These are phyloP conservation scores for Lepeophtheirus salmonis DNA, from an alignment of 1,140 invertebrate genomes.

Conservation along the genomic window DNA sequence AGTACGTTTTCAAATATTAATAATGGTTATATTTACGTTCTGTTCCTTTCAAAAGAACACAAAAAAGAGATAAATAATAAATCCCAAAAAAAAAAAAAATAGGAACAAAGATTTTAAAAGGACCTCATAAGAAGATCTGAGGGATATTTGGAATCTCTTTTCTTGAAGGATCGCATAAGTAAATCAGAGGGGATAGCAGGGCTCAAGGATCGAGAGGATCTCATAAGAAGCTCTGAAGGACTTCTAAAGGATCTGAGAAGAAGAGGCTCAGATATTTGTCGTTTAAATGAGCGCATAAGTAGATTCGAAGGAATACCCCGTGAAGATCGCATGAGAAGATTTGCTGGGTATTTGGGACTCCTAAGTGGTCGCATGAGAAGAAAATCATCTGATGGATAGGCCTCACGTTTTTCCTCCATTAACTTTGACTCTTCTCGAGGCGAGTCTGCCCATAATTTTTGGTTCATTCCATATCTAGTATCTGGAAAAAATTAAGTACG, in stretches of 20 bases:
- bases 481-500: no score
- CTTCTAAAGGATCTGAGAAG: neutral
- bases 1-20: no score
- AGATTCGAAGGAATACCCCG: neutral
- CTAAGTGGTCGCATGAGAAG: neutral
- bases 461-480: no score
- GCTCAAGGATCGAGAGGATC: neutral
- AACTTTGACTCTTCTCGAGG: neutral
- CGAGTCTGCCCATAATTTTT: neutral
- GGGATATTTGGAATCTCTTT: neutral
- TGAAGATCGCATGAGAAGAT: neutral
- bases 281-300: neutral
- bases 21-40: no score
- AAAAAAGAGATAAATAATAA: neutral
- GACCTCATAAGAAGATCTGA: neutral
- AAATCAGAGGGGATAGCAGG: neutral
- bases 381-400: neutral
- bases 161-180: neutral
- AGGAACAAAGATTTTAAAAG: slow-evolving; percentile 6
- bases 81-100: slow-evolving; percentile 19
- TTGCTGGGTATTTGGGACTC: neutral
- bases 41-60: slow-evolving; percentile 14
- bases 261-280: neutral
- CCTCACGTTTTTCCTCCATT: neutral
- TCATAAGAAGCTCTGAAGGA: neutral